Evolutionary conservation across 2,888 invertebrate genomes (phyloP).

Genomic region (Acanthosepion pharaonis): DNA sequence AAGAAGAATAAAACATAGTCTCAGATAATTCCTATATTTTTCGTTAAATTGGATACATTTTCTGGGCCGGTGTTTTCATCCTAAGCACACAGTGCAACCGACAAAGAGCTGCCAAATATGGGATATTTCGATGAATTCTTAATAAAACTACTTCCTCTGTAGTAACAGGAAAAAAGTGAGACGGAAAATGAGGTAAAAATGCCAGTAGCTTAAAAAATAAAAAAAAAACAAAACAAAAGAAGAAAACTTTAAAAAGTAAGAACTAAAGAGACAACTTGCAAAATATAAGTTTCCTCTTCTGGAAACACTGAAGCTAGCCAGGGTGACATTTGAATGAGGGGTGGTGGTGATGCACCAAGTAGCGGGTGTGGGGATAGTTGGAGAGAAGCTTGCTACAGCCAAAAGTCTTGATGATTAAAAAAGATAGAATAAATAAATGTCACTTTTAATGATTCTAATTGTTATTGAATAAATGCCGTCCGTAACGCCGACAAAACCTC

Average conservation of each 20-base stretch:
- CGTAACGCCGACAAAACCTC: neutral
- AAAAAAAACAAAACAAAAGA: neutral
- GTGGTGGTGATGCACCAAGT: neutral
- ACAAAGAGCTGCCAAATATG: neutral
- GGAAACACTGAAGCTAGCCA: neutral
- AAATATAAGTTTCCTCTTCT: neutral
- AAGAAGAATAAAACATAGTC: no score
- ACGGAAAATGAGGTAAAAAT: neutral
- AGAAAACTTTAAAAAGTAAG: neutral
- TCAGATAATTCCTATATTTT: no score
- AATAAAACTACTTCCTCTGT: neutral
- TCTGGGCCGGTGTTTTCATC: neutral
- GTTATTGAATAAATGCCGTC: neutral
- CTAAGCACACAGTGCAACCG: neutral
- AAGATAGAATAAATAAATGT: neutral
- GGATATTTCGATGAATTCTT: neutral
- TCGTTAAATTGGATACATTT: no score
- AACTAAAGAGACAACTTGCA: neutral
- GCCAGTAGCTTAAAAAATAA: neutral
- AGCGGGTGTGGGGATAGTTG: neutral
- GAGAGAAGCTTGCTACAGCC: neutral
- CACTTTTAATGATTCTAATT: neutral
- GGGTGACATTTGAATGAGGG: neutral
- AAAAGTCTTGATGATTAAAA: neutral
- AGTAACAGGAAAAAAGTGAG: neutral